Conservation (phyloP, 1,140 invertebrate genomes). For the Drosophila bifasciata region DNA sequence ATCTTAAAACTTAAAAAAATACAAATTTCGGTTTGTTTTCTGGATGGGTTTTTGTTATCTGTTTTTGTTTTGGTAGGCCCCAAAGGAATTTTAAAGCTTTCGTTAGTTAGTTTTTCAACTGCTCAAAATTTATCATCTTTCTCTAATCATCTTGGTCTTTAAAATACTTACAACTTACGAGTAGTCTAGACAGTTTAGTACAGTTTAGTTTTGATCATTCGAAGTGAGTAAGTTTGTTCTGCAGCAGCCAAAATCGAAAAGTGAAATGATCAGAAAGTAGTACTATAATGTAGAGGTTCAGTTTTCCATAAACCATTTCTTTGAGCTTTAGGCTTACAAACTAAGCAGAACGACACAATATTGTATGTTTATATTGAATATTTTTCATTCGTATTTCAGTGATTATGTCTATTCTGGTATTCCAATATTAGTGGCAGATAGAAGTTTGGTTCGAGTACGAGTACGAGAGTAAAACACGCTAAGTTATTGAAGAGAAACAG, state of each 20-base stretch:
- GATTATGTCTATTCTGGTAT: slow-evolving; percentile 23
- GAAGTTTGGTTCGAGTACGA: too few species aligned
- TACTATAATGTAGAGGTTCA: slow-evolving; percentile 18
- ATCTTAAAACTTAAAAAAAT: slow-evolving; percentile 64
- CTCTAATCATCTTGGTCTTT: slow-evolving; percentile 13
- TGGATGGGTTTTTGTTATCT: slow-evolving; percentile 61
- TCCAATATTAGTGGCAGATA: slow-evolving; percentile 26
- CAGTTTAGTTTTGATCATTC: slow-evolving; percentile 2
- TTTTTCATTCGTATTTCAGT: background rate
- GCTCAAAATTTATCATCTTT: background rate
- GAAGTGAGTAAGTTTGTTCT: slow-evolving; percentile 1
- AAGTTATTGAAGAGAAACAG: slow-evolving; percentile 3
- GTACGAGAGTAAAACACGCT: slow-evolving; percentile 3
- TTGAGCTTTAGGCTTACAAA: slow-evolving; percentile 47
- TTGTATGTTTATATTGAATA: slow-evolving; percentile 3
- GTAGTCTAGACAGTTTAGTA: too few species aligned
- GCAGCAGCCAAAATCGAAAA: background rate
- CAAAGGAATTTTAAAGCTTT: slow-evolving; percentile 74
- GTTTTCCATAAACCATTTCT: slow-evolving; percentile 2
- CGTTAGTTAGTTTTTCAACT: slow-evolving; percentile 61
- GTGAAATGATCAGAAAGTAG: background rate
- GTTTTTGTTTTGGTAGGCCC: slow-evolving; percentile 24
- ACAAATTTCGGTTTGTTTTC: slow-evolving; percentile 38
- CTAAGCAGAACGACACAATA: slow-evolving; percentile 14
- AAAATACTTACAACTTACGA: slow-evolving; percentile 30